Conservation (phyloP, 2,888 invertebrate genomes). For the Sepiola atlantica region DNA sequence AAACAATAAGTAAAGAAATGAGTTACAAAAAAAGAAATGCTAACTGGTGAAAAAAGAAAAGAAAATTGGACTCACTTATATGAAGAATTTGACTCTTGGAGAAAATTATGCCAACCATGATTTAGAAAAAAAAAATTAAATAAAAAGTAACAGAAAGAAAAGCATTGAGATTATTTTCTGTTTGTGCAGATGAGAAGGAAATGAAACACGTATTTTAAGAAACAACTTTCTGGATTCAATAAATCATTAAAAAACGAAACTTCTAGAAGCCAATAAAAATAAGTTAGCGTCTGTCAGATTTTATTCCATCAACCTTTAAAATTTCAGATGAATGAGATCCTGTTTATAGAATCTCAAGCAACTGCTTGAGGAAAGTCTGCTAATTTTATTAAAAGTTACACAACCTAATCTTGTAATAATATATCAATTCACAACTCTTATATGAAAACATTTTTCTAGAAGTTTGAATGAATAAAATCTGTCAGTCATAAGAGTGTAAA, state of each 20-base stretch:
- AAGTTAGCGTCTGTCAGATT: too few species aligned
- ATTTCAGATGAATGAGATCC: too few species aligned
- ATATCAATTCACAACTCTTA: too few species aligned
- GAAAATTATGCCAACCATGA: background rate
- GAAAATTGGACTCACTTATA: conserved; percentile 6
- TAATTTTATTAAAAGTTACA: too few species aligned
- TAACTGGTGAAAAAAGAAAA: background rate
- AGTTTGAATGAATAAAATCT: too few species aligned
- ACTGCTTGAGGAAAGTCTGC: too few species aligned
- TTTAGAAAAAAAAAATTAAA: background rate
- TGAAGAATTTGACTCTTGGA: background rate
- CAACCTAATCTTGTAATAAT: too few species aligned
- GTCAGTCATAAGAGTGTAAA: too few species aligned
- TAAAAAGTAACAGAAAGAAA: background rate
- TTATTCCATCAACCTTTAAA: too few species aligned
- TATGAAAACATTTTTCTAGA: too few species aligned
- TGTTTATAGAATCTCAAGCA: too few species aligned
- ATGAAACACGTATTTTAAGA: background rate
- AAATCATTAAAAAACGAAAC: background rate
- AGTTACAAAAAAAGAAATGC: background rate
- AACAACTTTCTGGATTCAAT: background rate
- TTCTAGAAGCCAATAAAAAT: too few species aligned
- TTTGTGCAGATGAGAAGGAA: background rate
- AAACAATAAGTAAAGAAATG: background rate
- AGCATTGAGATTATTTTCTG: background rate